phyloP scores from a whole-genome alignment of 2,888 invertebrate genomes.

The Pocota personata region DNA sequence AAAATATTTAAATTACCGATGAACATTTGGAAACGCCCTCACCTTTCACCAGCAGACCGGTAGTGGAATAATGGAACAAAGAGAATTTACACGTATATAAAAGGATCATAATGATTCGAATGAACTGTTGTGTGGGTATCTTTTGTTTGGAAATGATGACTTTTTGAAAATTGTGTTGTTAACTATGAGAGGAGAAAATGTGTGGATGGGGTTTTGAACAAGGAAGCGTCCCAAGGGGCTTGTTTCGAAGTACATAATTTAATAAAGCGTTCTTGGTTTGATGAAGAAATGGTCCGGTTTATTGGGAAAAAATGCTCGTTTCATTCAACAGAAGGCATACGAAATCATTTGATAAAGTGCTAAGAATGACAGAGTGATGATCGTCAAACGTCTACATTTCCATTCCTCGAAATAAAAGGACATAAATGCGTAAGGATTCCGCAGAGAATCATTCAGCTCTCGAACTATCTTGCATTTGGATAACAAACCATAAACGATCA shows the following conservation, averaged over 20 bases:
- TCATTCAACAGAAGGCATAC: too few species aligned
- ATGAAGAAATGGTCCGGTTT: too few species aligned
- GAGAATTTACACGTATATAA: constrained; percentile 33
- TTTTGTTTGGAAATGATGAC: constrained; percentile 37
- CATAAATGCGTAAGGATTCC: too few species aligned
- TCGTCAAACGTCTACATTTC: too few species aligned
- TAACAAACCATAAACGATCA: too few species aligned
- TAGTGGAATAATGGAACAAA: constrained; percentile 62
- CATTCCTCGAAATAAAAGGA: too few species aligned
- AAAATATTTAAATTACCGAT: constrained; percentile 69
- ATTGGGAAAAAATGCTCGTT: too few species aligned
- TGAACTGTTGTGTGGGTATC: constrained; percentile 25
- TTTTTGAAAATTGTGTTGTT: constrained; percentile 13
- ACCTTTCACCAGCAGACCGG: constrained; percentile 55
- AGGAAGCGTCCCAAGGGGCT: constrained; percentile 14
- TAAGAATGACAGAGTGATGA: too few species aligned
- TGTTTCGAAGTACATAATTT: not conserved
- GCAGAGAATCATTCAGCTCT: too few species aligned
- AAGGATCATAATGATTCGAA: constrained; percentile 30
- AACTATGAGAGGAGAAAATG: not conserved
- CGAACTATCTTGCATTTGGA: too few species aligned
- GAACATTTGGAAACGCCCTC: constrained; percentile 66
- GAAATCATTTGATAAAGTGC: too few species aligned
- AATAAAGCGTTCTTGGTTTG: too few species aligned
- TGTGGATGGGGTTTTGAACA: not conserved